Conservation (phyloP, 2,113 vertebrate species). For the Tiliqua scincoides region DNA sequence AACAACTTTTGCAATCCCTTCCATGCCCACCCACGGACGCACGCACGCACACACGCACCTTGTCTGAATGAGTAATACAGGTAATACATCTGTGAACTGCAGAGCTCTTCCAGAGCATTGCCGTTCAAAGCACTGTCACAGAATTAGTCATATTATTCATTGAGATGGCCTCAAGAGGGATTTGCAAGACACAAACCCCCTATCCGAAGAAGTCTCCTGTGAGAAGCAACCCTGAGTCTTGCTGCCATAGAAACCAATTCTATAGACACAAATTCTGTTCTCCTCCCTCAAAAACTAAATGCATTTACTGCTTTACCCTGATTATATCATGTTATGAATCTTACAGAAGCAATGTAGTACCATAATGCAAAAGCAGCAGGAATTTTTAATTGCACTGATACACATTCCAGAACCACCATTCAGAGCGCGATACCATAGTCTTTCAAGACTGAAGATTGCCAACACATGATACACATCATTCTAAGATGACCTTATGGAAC, state of each 20-base stretch:
- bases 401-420: no score
- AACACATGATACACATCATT: no score
- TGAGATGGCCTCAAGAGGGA: neutral
- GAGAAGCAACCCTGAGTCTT: neutral
- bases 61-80: neutral
- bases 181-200: neutral
- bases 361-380: neutral
- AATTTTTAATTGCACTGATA: no score
- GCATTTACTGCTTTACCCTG: neutral
- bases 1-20: neutral
- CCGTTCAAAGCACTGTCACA: neutral
- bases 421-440: no score
- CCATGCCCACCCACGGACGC: neutral
- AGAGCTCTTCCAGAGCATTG: neutral
- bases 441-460: no score
- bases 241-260: neutral
- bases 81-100: neutral
- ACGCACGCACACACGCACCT: neutral
- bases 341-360: neutral
- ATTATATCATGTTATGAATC: neutral
- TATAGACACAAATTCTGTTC: neutral
- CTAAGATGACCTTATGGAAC: neutral
- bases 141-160: neutral
- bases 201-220: neutral
- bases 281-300: neutral